Conservation (phyloP, 2,888 invertebrate species). For the Abrostola triplasia region DNA sequence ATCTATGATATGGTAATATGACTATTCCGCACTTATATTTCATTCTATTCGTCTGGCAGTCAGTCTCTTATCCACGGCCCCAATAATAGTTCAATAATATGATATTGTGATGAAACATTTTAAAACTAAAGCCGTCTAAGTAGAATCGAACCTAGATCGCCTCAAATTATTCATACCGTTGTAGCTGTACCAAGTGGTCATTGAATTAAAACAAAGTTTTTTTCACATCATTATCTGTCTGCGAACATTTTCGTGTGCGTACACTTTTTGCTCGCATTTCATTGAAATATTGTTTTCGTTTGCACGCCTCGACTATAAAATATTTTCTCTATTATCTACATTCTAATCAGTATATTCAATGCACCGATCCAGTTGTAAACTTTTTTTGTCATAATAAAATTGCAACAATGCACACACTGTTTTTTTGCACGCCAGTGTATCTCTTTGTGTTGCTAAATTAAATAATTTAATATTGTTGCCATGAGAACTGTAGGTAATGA, state of each 20-base stretch:
- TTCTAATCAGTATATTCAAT: constrained; percentile 57
- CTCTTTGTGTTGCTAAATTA: constrained; percentile 31
- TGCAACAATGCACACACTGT: constrained; percentile 47
- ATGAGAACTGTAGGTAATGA: constrained; percentile 10
- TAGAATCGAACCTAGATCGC: neutral
- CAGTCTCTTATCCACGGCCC: too few species aligned
- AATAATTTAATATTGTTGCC: constrained; percentile 31
- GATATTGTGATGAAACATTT: neutral
- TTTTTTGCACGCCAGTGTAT: constrained; percentile 36
- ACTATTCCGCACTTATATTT: too few species aligned
- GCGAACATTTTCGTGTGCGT: constrained; percentile 39
- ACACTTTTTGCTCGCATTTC: constrained; percentile 38
- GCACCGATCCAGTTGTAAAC: constrained; percentile 41
- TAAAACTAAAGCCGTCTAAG: neutral
- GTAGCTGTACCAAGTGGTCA: constrained; percentile 4
- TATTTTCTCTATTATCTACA: constrained; percentile 54
- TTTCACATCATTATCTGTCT: constrained; percentile 30
- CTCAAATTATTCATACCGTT: neutral
- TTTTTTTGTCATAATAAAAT: constrained; percentile 57
- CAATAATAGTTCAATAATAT: neutral
- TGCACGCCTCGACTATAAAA: constrained; percentile 52
- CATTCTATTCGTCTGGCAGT: too few species aligned
- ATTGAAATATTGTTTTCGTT: constrained; percentile 42
- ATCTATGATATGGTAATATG: too few species aligned
- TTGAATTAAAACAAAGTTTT: constrained; percentile 17